These are phyloP conservation scores for Deladenus siricidicola DNA, from an alignment of 2,888 invertebrate species.

Conservation along the genomic window DNA sequence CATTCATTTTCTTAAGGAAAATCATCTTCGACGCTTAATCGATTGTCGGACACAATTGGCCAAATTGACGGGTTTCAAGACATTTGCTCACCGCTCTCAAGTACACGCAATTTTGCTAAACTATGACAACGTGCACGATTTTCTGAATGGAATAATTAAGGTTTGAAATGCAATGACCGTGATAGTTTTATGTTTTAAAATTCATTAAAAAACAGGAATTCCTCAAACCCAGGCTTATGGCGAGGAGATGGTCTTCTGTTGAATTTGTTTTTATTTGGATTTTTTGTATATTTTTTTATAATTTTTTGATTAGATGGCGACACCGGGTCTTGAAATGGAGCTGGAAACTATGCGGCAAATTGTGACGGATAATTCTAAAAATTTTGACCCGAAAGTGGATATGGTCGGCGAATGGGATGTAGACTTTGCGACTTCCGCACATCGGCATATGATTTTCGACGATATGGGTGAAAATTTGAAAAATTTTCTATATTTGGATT, in stretches of 20 bases:
- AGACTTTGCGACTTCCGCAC: constrained; percentile 3
- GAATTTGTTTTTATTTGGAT: constrained; percentile 12
- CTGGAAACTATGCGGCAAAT: constrained; percentile 4
- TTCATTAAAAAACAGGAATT: too few relatives aligned
- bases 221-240: too few relatives aligned
- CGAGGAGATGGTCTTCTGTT: too few relatives aligned
- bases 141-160: constrained; percentile 43
- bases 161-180: constrained; percentile 17
- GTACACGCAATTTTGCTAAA: constrained; percentile 67
- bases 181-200: constrained; percentile 1
- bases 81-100: constrained; percentile 79
- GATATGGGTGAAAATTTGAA: constrained; percentile 2
- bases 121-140: constrained; percentile 46
- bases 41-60: constrained; percentile 72
- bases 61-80: constrained; percentile 74
- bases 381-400: background rate
- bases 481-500: constrained; percentile 17
- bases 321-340: constrained; percentile 2
- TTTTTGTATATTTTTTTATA: constrained; percentile 8
- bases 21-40: constrained; percentile 67
- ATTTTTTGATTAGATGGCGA: constrained; percentile 6
- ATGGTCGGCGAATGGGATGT: constrained; percentile 21
- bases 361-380: background rate
- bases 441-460: constrained; percentile 9
- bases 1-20: constrained; percentile 61